phyloP scores from a whole-genome alignment of 2,113 vertebrate genomes.

The Aegithalos caudatus region DNA sequence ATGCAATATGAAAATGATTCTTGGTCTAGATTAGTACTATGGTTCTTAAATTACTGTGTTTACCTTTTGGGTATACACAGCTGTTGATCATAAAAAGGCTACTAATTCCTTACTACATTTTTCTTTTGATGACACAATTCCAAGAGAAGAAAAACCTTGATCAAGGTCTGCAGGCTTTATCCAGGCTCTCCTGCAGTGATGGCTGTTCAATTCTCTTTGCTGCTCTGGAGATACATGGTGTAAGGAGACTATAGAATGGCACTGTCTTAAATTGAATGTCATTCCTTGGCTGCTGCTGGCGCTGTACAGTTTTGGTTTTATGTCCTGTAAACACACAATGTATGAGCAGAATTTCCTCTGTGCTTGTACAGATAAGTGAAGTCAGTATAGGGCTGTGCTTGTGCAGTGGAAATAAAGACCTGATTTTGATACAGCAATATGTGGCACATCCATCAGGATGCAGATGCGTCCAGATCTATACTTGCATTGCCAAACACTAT shows the following conservation, averaged over 20 bases:
- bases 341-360: neutral
- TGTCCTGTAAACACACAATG: neutral
- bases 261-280: neutral
- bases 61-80: neutral
- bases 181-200: neutral
- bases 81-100: neutral
- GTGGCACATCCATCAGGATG: neutral
- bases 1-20: neutral
- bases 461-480: neutral
- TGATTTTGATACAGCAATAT: neutral
- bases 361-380: rapidly evolving
- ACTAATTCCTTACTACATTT: neutral
- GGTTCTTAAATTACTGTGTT: neutral
- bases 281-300: neutral
- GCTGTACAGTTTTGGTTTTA: neutral
- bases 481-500: neutral
- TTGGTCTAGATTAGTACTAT: neutral
- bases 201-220: neutral
- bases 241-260: neutral
- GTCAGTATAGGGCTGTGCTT: neutral
- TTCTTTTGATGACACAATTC: neutral
- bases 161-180: neutral
- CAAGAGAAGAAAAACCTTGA: neutral
- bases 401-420: neutral
- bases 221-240: neutral